phyloP scores from a whole-genome alignment of 2,888 invertebrate genomes.

The Machimus atricapillus region DNA sequence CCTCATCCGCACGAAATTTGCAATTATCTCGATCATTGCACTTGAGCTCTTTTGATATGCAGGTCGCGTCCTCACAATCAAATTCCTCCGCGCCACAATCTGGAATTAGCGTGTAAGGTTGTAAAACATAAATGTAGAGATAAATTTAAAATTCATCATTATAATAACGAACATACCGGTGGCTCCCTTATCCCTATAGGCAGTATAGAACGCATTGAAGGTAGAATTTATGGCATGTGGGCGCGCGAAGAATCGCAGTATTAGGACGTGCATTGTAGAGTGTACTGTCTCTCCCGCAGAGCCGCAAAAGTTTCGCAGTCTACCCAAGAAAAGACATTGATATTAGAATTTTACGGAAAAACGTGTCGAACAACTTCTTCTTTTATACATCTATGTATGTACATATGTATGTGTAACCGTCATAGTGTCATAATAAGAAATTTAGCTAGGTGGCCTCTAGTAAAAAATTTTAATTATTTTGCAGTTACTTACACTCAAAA shows the following conservation, averaged over 20 bases:
- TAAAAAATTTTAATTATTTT: too few species aligned
- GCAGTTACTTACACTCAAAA: too few species aligned
- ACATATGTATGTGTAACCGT: too few species aligned
- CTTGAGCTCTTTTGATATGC: conserved; percentile 72
- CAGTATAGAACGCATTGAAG: conserved; percentile 78
- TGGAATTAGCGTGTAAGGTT: background rate
- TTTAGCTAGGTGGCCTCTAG: too few species aligned
- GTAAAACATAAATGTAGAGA: background rate
- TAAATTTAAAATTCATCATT: background rate
- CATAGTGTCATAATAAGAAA: background rate
- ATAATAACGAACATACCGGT: background rate
- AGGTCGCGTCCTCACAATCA: conserved; percentile 87
- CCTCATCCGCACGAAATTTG: conserved; percentile 81
- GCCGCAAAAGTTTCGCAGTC: conserved; percentile 80
- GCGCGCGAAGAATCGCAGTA: conserved; percentile 77
- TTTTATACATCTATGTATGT: too few species aligned
- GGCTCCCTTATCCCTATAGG: conserved; percentile 70
- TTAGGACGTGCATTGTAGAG: conserved; percentile 73
- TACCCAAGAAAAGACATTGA: conserved; percentile 50
- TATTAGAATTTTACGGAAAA: background rate
- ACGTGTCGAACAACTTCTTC: background rate
- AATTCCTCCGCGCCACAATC: conserved; percentile 70
- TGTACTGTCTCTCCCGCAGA: conserved; percentile 81
- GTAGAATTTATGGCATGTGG: conserved; percentile 68
- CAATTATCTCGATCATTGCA: conserved; percentile 84